Percentiles rank a stretch among this genome's conserved stretches.
Evolutionary conservation across 2,888 invertebrate genomes (phyloP).

Genomic region (Nemotelus pantherinus): DNA sequence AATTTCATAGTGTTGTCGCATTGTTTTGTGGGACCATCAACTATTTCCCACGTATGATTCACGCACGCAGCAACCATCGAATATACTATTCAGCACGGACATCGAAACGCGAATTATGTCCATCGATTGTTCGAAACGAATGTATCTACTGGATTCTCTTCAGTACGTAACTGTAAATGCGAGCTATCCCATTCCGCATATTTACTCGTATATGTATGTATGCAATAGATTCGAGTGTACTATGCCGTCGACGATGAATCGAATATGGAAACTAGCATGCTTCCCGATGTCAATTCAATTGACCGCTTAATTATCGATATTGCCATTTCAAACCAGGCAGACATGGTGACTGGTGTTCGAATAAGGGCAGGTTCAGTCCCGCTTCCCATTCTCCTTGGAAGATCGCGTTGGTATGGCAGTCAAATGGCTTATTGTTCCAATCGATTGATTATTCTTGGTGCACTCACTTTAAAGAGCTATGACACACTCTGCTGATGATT

Average conservation of each 20-base stretch:
- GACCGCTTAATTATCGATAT: constrained; percentile 38
- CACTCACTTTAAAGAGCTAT: too few relatives aligned
- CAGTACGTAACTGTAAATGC: constrained; percentile 14
- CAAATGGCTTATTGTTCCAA: too few relatives aligned
- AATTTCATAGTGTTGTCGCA: constrained; percentile 42
- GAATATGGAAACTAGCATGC: constrained; percentile 6
- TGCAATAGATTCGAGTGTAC: not conserved
- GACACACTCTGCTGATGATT: too few relatives aligned
- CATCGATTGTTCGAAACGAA: constrained; percentile 35
- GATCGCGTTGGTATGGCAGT: too few relatives aligned
- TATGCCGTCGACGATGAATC: not conserved
- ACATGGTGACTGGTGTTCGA: too few relatives aligned
- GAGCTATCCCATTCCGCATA: constrained; percentile 11
- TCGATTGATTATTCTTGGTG: too few relatives aligned
- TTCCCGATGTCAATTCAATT: constrained; percentile 18
- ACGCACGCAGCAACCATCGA: not conserved
- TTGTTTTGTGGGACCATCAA: constrained; percentile 25
- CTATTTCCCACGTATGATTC: constrained; percentile 41
- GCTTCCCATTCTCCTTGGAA: too few relatives aligned
- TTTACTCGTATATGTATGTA: too few relatives aligned
- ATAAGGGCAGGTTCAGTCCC: too few relatives aligned
- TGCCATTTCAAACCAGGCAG: not conserved
- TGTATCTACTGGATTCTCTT: constrained; percentile 2
- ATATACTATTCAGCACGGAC: not conserved
- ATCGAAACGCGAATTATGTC: constrained; percentile 14